A percentile compares a stretch with the other conserved stretches of the same genome.
phyloP scores from a whole-genome alignment of 2,113 vertebrate genomes.

The Salvelinus sp. region DNA sequence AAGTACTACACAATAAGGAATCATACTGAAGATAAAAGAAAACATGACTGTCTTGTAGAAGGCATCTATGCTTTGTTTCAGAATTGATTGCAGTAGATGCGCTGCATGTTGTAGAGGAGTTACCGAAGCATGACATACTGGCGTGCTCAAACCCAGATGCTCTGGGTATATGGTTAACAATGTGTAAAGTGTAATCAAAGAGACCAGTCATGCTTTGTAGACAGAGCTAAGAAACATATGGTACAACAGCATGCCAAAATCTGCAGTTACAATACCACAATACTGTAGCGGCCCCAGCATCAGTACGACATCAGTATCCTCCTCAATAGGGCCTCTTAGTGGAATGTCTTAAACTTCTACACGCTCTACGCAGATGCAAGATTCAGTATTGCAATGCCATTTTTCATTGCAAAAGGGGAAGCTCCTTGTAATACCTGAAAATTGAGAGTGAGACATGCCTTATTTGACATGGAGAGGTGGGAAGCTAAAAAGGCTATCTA shows the following conservation, averaged over 20 bases:
- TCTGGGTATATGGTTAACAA: conserved; percentile 49
- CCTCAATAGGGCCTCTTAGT: background rate
- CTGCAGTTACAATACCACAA: conserved; percentile 26
- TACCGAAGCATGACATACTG: background rate
- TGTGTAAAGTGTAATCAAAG: conserved; percentile 65
- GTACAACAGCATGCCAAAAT: conserved; percentile 49
- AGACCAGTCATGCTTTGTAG: conserved; percentile 52
- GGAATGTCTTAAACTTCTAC: no score
- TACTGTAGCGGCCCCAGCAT: conserved; percentile 23
- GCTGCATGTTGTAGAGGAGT: conserved; percentile 16
- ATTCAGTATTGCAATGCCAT: no score
- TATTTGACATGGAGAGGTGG: no score
- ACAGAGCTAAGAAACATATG: conserved; percentile 66
- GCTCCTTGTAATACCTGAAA: no score
- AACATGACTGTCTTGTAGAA: background rate
- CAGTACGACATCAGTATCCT: background rate
- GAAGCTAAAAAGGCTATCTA: no score
- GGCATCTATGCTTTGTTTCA: background rate
- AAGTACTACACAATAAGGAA: background rate
- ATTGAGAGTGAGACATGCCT: no score
- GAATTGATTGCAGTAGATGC: background rate
- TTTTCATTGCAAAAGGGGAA: no score
- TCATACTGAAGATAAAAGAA: background rate
- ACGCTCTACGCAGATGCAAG: no score
- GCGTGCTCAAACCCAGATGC: background rate